Evolutionary conservation across 1,140 invertebrate genomes (phyloP).

Genomic region (Temnothorax nylanderi): DNA sequence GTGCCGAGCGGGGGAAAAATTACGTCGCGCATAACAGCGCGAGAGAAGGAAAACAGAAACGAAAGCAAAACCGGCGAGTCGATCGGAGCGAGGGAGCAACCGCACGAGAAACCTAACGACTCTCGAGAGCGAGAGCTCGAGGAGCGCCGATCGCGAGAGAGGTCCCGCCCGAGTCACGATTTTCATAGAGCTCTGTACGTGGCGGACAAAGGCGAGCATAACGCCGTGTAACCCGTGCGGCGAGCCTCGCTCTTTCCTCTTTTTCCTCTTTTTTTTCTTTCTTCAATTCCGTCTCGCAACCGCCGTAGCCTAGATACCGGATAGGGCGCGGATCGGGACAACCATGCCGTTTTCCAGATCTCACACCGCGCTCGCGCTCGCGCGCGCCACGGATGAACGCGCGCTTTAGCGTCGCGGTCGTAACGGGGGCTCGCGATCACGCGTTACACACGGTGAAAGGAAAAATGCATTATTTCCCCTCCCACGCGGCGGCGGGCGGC

Average conservation of each 20-base stretch:
- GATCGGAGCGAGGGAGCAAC: neutral
- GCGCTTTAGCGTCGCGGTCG: conserved; percentile 22
- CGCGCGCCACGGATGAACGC: conserved; percentile 46
- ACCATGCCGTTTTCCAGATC: conserved; percentile 30
- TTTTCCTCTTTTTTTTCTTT: neutral
- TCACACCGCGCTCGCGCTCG: neutral
- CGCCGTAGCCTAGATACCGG: conserved; percentile 16
- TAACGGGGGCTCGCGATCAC: conserved; percentile 26
- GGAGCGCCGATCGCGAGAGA: neutral
- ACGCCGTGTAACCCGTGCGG: neutral
- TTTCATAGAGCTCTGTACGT: conserved; percentile 18
- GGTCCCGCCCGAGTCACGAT: conserved; percentile 19
- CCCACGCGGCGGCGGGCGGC: conserved; percentile 26
- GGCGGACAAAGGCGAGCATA: neutral
- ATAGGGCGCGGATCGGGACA: neutral
- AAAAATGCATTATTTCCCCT: conserved; percentile 58
- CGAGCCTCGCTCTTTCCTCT: neutral
- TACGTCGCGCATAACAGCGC: neutral
- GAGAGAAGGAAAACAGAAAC: neutral
- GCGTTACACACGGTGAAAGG: conserved; percentile 51
- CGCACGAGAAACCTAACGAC: neutral
- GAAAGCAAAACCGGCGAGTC: neutral
- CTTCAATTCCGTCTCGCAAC: conserved; percentile 6
- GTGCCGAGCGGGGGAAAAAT: neutral
- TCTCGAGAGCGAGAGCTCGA: neutral